These are phyloP conservation scores for Drosophila monieri DNA, from an alignment of 2,888 invertebrate species.

Conservation along the genomic window DNA sequence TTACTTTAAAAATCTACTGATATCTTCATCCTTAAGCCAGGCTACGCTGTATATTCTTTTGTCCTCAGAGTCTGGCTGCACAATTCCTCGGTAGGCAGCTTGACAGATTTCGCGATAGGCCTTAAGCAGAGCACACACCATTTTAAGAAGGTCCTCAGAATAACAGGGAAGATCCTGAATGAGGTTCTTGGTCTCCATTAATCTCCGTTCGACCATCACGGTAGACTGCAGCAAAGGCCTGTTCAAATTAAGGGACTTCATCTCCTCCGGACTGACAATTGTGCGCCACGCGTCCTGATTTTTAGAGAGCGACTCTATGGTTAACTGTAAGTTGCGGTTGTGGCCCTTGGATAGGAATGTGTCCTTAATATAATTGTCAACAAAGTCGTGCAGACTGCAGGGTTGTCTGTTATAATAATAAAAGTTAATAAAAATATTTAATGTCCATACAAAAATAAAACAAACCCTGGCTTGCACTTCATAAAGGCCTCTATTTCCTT, in stretches of 20 bases:
- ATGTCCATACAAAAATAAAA: not conserved
- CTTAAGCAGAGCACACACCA: constrained; percentile 88
- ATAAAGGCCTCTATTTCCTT: constrained; percentile 91
- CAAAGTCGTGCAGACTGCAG: constrained; percentile 92
- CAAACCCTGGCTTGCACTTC: constrained; percentile 86
- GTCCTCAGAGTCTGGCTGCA: constrained; percentile 91
- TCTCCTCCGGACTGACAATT: constrained; percentile 88
- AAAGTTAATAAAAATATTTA: not conserved
- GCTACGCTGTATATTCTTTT: constrained; percentile 92
- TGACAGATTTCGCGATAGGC: constrained; percentile 90
- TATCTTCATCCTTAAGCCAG: constrained; percentile 98
- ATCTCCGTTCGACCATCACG: constrained; percentile 87
- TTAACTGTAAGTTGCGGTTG: constrained; percentile 84
- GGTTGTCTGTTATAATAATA: constrained; percentile 84
- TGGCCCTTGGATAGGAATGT: constrained; percentile 93
- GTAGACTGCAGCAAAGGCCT: constrained; percentile 90
- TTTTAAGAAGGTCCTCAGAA: constrained; percentile 89
- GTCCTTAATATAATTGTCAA: constrained; percentile 94
- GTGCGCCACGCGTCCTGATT: constrained; percentile 92
- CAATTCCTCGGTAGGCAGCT: constrained; percentile 89
- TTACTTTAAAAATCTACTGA: constrained; percentile 94
- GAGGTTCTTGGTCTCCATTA: constrained; percentile 87
- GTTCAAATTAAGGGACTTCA: constrained; percentile 86
- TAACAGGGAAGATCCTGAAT: constrained; percentile 90
- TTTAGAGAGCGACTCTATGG: constrained; percentile 89